A percentile compares a stretch with the other conserved stretches of the same genome.
phyloP scores from a whole-genome alignment of 2,797 vertebrate species.

The Leuciscus waleckii region DNA sequence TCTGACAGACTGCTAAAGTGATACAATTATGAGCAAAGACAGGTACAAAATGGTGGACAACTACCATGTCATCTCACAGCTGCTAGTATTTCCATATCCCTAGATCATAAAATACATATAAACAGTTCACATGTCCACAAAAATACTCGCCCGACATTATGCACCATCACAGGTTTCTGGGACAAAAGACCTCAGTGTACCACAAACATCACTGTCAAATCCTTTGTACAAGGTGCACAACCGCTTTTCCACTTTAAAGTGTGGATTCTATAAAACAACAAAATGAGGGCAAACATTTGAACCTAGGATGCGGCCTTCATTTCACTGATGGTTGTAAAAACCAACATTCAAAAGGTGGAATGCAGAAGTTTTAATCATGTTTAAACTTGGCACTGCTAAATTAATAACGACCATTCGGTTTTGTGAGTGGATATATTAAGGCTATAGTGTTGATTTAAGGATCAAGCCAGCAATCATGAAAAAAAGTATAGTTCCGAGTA shows the following conservation, averaged over 20 bases:
- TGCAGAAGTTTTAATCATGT: conserved; percentile 12
- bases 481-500: neutral
- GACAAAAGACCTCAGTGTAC: conserved; percentile 18
- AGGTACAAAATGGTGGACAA: conserved; percentile 53
- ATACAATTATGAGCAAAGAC: conserved; percentile 63
- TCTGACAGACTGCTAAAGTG: conserved; percentile 56
- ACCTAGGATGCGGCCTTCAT: neutral
- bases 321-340: neutral
- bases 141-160: conserved; percentile 54
- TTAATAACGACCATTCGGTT: neutral
- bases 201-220: conserved; percentile 5
- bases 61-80: conserved; percentile 60
- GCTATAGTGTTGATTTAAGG: conserved; percentile 40
- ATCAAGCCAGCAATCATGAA: conserved; percentile 3
- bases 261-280: neutral
- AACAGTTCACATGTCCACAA: conserved; percentile 52
- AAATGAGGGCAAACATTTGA: conserved; percentile 6
- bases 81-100: conserved; percentile 57
- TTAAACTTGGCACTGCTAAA: conserved; percentile 40
- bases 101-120: conserved; percentile 54
- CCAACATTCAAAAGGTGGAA: conserved; percentile 2
- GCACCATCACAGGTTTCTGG: conserved; percentile 48
- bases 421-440: conserved; percentile 36
- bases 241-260: neutral
- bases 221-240: neutral